Conservation (phyloP, 2,888 invertebrate genomes). For the Spicauda simplicius region DNA sequence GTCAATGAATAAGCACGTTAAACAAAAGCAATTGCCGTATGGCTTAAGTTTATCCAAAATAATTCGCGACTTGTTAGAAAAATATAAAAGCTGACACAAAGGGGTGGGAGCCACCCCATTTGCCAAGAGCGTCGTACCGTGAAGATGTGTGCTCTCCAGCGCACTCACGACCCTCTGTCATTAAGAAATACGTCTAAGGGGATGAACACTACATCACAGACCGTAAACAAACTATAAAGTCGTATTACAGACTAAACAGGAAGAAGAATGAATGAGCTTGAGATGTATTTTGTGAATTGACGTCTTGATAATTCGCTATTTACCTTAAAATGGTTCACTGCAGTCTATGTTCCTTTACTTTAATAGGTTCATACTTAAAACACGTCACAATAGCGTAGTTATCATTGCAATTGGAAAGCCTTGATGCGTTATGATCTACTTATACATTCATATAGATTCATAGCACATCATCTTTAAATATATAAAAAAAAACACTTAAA, state of each 20-base stretch:
- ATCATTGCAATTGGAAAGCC: no score
- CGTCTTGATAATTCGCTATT: no score
- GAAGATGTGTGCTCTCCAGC: conserved; percentile 20
- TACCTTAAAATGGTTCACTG: no score
- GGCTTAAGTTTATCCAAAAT: background rate
- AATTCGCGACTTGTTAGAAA: background rate
- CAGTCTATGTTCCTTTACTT: no score
- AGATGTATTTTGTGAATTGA: no score
- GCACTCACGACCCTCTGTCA: conserved; percentile 28
- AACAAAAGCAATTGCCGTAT: background rate
- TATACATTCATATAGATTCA: no score
- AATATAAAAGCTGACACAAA: background rate
- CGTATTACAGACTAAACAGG: background rate
- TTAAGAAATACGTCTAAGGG: conserved; percentile 33
- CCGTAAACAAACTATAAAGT: conserved; percentile 15
- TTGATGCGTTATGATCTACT: no score
- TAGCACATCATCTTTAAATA: no score
- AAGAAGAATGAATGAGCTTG: no score
- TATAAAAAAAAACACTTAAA: no score
- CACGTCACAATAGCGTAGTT: no score
- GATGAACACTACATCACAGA: conserved; percentile 25
- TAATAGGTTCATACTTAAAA: no score
- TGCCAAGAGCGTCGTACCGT: conserved; percentile 15
- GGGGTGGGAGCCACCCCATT: conserved; percentile 3
- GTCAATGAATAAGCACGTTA: background rate